Percentiles rank a stretch among this genome's conserved stretches.
These are phyloP conservation scores for Gopherus flavomarginatus DNA, from an alignment of 2,113 vertebrate species.

Conservation along the genomic window DNA sequence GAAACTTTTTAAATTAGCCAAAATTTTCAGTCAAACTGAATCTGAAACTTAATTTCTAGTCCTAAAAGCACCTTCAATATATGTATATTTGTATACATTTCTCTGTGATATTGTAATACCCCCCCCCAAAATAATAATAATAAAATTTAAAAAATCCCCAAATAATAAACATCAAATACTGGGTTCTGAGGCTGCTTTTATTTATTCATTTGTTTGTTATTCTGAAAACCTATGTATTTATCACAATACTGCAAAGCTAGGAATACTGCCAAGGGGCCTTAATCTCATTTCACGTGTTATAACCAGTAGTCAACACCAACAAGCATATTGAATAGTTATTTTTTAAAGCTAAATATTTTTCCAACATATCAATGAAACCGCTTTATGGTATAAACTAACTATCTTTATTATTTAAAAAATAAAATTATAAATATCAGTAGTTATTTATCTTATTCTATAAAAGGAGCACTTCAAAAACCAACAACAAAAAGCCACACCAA, in stretches of 20 bases:
- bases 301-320: neutral
- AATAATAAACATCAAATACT: neutral
- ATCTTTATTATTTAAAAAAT: neutral
- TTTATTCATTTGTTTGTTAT: neutral
- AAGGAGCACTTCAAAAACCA: neutral
- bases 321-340: constrained; percentile 18
- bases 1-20: neutral
- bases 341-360: constrained; percentile 21
- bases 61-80: neutral
- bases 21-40: constrained; percentile 26
- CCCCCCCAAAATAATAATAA: too few relatives aligned
- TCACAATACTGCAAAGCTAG: neutral
- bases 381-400: neutral
- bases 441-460: neutral
- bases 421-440: neutral
- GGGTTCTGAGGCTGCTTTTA: neutral
- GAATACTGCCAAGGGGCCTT: neutral
- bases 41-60: constrained; percentile 23
- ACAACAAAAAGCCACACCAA: neutral
- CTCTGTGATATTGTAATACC: neutral
- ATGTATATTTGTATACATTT: neutral
- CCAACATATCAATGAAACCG: neutral
- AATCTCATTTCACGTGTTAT: neutral
- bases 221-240: neutral
- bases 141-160: neutral